Conservation (phyloP, 1,140 invertebrate species). For the Radopholus similis region DNA sequence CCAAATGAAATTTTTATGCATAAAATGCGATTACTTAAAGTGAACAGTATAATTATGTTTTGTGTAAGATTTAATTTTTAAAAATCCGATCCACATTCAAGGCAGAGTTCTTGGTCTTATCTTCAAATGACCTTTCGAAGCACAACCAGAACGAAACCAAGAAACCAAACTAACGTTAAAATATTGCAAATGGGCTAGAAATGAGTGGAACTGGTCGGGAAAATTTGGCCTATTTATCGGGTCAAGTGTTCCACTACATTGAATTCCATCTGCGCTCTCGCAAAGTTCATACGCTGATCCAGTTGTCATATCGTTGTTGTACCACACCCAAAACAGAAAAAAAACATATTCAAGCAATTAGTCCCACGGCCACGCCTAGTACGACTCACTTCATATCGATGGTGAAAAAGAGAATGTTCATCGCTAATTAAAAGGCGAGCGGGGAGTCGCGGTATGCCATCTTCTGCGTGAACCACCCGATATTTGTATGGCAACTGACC, state of each 20-base stretch:
- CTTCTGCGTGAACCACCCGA: constrained; percentile 35
- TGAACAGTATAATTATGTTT: neutral
- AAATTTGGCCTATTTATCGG: neutral
- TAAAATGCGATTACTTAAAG: neutral
- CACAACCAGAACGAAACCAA: constrained; percentile 21
- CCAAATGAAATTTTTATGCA: too few relatives aligned
- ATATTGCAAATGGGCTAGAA: constrained; percentile 23
- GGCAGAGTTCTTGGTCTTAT: constrained; percentile 18
- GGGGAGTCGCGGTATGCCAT: constrained; percentile 33
- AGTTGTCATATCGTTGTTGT: constrained; percentile 28
- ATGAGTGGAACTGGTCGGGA: constrained; percentile 11
- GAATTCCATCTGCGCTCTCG: constrained; percentile 22
- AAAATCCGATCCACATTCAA: too few relatives aligned
- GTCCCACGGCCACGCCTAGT: neutral
- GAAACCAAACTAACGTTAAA: constrained; percentile 30
- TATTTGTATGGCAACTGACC: constrained; percentile 30
- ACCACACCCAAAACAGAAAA: constrained; percentile 17
- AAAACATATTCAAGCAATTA: constrained; percentile 8
- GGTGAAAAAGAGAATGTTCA: constrained; percentile 30
- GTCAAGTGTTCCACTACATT: constrained; percentile 1
- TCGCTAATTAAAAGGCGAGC: constrained; percentile 19
- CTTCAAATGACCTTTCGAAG: constrained; percentile 14
- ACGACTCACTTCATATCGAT: constrained; percentile 39
- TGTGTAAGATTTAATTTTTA: neutral
- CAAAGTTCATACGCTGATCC: constrained; percentile 26